Base-by-base conservation (phyloP, 2,888 invertebrate species). In the Nowickia ferox region DNA sequence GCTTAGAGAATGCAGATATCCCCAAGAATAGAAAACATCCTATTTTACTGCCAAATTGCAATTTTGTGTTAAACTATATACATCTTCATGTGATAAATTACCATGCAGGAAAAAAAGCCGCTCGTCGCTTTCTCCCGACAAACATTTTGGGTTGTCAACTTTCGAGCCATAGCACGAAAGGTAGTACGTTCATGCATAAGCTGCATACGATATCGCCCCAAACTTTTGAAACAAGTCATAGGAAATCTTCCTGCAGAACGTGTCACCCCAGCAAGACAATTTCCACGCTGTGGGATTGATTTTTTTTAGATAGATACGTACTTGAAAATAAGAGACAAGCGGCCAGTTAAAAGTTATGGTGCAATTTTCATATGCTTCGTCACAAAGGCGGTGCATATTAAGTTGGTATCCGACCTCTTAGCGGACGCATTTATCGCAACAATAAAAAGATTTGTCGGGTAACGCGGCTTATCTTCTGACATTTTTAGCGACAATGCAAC, bases 21-120 rank as follows among this genome's bases (percentile, higher is more conserved):
- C 17, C 69, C 9, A 38, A 79, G 6, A 44, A n/a, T 17, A 71
- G 71, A 22, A 42, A 82, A 69, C 69, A 69, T 55, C 55, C 42
- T 0, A 55, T 71, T 68, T 30, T 48, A 9, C 17, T 66, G 30
- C 66, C 48, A 9, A 66, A 66, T 48, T 66, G 65, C 19, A 69
- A 69, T 42, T 83, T 84, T 68, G 72, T 82, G 5, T 15, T 71
- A 17, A 38, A 65, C n/a, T 82, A 68, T 72, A 59, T 84, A n/a
- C 77, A 87, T 46, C 57, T 71, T 46, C 57, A 71, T 46, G n/a
- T 71, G n/a, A 22, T 30, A 42, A 87, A 87, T 44, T 87, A 81
- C 53, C 86, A 87, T 48, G 86, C 87, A 22, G 87, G 84, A n/a
- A 42, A 84, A 10, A 87, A 84, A 17, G 65, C 84, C 84, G 15